These are phyloP conservation scores for Elegia similella DNA, from an alignment of 2,888 invertebrate genomes.

Conservation along the genomic window DNA sequence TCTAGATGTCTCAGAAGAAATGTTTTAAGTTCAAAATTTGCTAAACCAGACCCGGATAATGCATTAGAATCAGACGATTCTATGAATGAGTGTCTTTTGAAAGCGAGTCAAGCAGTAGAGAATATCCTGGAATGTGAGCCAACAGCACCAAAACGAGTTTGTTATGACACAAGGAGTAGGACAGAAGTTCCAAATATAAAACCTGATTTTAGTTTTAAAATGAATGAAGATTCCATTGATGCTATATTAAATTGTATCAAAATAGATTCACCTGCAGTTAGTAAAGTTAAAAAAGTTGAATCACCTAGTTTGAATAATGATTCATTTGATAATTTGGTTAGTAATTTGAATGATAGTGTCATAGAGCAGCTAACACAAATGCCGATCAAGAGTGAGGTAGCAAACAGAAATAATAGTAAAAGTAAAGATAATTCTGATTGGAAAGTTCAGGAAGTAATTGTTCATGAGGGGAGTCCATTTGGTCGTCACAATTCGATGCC, in stretches of 20 bases:
- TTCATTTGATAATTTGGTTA: slow-evolving; percentile 71
- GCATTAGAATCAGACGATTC: slow-evolving; percentile 76
- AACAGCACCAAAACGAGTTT: slow-evolving; percentile 43
- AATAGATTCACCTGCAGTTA: slow-evolving; percentile 56
- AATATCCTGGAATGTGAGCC: slow-evolving; percentile 47
- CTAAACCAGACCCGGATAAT: slow-evolving; percentile 58
- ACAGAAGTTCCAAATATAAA: slow-evolving; percentile 30
- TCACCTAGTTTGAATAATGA: slow-evolving; percentile 64
- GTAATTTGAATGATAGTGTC: slow-evolving; percentile 71
- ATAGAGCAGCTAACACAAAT: slow-evolving; percentile 66
- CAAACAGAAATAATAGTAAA: slow-evolving; percentile 25
- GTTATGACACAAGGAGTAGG: slow-evolving; percentile 35
- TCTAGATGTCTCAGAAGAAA: slow-evolving; percentile 64
- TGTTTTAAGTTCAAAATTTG: slow-evolving; percentile 68
- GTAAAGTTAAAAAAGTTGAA: slow-evolving; percentile 47
- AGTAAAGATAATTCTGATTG: slow-evolving; percentile 41
- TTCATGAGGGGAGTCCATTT: slow-evolving; percentile 60
- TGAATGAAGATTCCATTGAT: slow-evolving; percentile 68
- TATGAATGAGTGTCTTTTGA: slow-evolving; percentile 73
- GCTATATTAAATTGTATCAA: slow-evolving; percentile 62
- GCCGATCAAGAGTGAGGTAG: slow-evolving; percentile 44
- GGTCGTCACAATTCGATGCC: slow-evolving; percentile 73
- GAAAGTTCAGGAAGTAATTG: slow-evolving; percentile 51
- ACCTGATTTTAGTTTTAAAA: slow-evolving; percentile 45
- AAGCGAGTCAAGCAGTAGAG: slow-evolving; percentile 74